Percentiles rank a stretch among this genome's conserved stretches.
Evolutionary conservation across 37 sponge, comb jelly and placozoan genomes (phyloP).

Genomic region (Ephydatia muelleri): DNA sequence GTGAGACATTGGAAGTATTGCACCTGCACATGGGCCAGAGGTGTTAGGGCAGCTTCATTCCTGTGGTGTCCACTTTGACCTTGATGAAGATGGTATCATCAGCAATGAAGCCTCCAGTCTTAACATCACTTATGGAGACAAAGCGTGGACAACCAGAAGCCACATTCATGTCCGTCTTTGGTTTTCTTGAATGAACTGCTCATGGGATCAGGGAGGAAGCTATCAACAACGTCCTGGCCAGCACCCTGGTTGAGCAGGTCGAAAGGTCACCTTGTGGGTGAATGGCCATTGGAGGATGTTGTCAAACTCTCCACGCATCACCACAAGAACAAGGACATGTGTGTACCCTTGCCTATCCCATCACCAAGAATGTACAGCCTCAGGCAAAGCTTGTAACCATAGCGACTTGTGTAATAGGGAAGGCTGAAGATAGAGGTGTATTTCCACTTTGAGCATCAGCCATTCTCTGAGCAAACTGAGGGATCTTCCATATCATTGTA

Average conservation of each 20-base stretch:
- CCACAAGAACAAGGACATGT: conserved; percentile 76
- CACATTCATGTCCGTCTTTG: conserved; percentile 79
- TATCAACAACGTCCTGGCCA: conserved; percentile 61
- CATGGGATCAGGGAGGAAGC: conserved; percentile 77
- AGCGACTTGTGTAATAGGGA: conserved; percentile 73
- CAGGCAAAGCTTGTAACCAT: conserved; percentile 88
- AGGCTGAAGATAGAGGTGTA: conserved; percentile 80
- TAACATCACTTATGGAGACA: conserved; percentile 42
- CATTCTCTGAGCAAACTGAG: conserved; percentile 61
- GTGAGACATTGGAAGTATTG: not conserved
- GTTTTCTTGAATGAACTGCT: conserved; percentile 72
- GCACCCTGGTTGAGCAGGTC: conserved; percentile 65
- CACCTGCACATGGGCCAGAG: too few species aligned
- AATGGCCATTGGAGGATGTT: conserved; percentile 83
- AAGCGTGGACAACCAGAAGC: conserved; percentile 75
- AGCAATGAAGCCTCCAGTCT: conserved; percentile 45
- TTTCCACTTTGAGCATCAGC: conserved; percentile 69
- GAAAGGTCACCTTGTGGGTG: conserved; percentile 70
- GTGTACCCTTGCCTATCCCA: conserved; percentile 70
- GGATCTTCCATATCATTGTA: conserved; percentile 76
- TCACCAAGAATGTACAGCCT: conserved; percentile 82
- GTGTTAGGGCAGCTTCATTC: conserved; percentile 30
- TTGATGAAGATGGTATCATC: conserved; percentile 75
- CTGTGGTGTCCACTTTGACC: conserved; percentile 41
- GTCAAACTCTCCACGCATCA: conserved; percentile 88